These are phyloP conservation scores for Sebastes cheni DNA, from an alignment of 2,797 vertebrate genomes.

Conservation along the genomic window DNA sequence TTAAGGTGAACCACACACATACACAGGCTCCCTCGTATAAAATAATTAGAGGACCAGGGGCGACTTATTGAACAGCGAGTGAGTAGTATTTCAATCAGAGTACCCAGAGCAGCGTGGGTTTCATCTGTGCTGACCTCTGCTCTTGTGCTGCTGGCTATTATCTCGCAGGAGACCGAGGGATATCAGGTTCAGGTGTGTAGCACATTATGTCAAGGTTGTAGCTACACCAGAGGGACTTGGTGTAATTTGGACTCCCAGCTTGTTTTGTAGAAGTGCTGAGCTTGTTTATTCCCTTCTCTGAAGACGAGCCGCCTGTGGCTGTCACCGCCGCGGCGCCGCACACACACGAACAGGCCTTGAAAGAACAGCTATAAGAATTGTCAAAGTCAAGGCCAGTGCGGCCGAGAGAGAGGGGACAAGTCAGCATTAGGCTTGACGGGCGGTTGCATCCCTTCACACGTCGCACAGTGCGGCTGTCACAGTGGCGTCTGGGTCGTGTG, in stretches of 20 bases:
- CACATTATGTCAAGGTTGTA: conserved; percentile 72
- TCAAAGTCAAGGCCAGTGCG: conserved; percentile 22
- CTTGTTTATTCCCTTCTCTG: conserved; percentile 29
- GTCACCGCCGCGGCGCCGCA: neutral
- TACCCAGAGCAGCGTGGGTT: conserved; percentile 32
- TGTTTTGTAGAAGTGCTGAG: conserved; percentile 56
- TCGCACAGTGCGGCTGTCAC: conserved; percentile 51
- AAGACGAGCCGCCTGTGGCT: conserved; percentile 26
- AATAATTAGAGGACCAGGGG: neutral
- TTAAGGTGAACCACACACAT: conserved; percentile 19
- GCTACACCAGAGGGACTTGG: conserved; percentile 48
- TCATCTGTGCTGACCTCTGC: conserved; percentile 52
- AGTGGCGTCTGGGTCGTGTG: conserved; percentile 37
- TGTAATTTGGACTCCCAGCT: conserved; percentile 53
- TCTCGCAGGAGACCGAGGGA: conserved; percentile 15
- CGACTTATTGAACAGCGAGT: conserved; percentile 14
- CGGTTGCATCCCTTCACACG: conserved; percentile 55
- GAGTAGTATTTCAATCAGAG: conserved; percentile 34
- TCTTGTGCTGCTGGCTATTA: conserved; percentile 27
- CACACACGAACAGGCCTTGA: conserved; percentile 5
- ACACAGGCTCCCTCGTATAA: neutral
- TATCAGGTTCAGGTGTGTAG: conserved; percentile 66
- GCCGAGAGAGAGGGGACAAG: conserved; percentile 25
- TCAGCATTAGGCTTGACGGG: conserved; percentile 33
- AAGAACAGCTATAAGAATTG: conserved; percentile 19